phyloP scores from a whole-genome alignment of 2,888 invertebrate genomes.

The Aromia moschata region DNA sequence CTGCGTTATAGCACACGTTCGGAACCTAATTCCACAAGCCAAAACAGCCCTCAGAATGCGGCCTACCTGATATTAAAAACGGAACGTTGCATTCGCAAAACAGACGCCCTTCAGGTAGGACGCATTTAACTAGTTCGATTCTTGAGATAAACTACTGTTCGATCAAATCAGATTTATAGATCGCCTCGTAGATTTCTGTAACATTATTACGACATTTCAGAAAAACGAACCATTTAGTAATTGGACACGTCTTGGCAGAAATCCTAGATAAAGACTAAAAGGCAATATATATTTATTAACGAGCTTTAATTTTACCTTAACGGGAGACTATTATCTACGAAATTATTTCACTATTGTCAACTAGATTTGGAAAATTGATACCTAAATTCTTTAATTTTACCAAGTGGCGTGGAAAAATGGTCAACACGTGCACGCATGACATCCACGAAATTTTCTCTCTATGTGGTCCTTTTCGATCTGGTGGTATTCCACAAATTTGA shows the following conservation, averaged over 20 bases:
- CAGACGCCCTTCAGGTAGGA: background rate
- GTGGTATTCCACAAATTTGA: conserved; percentile 17
- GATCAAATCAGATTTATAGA: conserved; percentile 8
- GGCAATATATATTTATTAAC: conserved; percentile 22
- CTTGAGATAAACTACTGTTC: conserved; percentile 13
- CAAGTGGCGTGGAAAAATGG: conserved; percentile 13
- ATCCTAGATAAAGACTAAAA: conserved; percentile 12
- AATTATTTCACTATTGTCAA: background rate
- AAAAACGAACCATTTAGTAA: conserved; percentile 34
- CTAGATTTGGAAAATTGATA: background rate
- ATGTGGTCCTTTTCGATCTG: conserved; percentile 27
- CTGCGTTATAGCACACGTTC: too few species aligned
- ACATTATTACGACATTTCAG: conserved; percentile 19
- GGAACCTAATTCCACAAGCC: too few species aligned
- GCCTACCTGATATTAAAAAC: too few species aligned
- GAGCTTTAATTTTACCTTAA: conserved; percentile 16
- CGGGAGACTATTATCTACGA: conserved; percentile 1
- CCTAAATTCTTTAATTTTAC: conserved; percentile 17
- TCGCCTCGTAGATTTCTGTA: conserved; percentile 1
- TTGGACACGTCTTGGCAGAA: conserved; percentile 35
- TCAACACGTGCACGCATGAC: conserved; percentile 24
- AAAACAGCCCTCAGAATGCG: too few species aligned
- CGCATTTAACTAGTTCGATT: conserved; percentile 12
- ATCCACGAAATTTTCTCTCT: conserved; percentile 28
- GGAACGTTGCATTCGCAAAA: too few species aligned